Conservation (phyloP, 64 coral and sea anemone genomes). For the Porites lutea region DNA sequence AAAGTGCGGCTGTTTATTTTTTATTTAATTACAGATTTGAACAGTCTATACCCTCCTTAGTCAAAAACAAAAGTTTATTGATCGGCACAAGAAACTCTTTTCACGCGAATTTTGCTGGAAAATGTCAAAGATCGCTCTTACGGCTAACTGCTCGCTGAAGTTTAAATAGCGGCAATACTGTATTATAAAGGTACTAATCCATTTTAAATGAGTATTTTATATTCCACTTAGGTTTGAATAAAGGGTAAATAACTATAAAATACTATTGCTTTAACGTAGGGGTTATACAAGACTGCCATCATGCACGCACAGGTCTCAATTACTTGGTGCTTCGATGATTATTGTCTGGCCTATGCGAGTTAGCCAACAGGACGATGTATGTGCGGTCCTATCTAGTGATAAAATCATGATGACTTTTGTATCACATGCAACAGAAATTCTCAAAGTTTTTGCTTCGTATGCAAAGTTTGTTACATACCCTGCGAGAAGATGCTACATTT, state of each 20-base stretch:
- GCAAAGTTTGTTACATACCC: not conserved
- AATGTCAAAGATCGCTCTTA: slow-evolving; percentile 7
- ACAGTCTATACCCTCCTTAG: not conserved
- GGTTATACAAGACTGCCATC: slow-evolving; percentile 12
- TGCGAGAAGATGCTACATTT: too few species aligned
- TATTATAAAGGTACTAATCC: not conserved
- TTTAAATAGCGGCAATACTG: not conserved
- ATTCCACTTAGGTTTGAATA: slow-evolving; percentile 10
- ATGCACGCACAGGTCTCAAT: not conserved
- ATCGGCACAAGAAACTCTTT: slow-evolving; percentile 17
- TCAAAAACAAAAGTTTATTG: not conserved
- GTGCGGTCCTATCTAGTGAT: too few species aligned
- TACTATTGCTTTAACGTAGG: too few species aligned
- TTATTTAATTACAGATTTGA: not conserved
- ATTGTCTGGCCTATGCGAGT: too few species aligned
- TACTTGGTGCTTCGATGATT: too few species aligned
- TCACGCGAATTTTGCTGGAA: not conserved
- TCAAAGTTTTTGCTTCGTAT: not conserved
- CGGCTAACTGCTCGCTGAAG: not conserved
- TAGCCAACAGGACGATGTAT: too few species aligned
- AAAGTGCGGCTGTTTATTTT: not conserved
- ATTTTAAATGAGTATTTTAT: not conserved
- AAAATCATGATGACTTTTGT: not conserved
- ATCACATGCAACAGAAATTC: slow-evolving; percentile 1
- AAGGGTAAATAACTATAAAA: not conserved